Evolutionary conservation across 1,140 invertebrate genomes (phyloP).

Genomic region (Bilobella aurantiaca): DNA sequence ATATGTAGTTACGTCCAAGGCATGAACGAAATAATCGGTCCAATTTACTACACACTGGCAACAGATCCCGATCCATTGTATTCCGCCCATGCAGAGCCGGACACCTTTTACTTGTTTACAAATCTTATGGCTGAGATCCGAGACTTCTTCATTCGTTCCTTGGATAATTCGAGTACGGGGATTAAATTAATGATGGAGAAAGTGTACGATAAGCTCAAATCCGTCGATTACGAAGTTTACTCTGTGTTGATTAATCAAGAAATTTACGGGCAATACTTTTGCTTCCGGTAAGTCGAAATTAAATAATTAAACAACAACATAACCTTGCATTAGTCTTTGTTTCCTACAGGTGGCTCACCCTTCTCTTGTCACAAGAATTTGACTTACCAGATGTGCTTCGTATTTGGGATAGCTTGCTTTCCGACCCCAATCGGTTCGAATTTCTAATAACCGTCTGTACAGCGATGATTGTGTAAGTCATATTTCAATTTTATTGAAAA

Average conservation of each 20-base stretch:
- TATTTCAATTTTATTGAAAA: background rate
- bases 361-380: slow-evolving; percentile 96
- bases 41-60: slow-evolving; percentile 95
- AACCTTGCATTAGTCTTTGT: slow-evolving; percentile 5
- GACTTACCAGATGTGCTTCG: slow-evolving; percentile 87
- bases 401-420: slow-evolving; percentile 91
- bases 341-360: slow-evolving; percentile 74
- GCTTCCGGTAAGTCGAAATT: slow-evolving; percentile 60
- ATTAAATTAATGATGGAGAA: slow-evolving; percentile 75
- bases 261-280: slow-evolving; percentile 88
- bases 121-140: slow-evolving; percentile 93
- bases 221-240: slow-evolving; percentile 66
- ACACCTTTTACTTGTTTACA: slow-evolving; percentile 96
- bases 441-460: slow-evolving; percentile 87
- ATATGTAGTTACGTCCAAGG: slow-evolving; percentile 76
- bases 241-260: slow-evolving; percentile 65
- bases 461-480: slow-evolving; percentile 88
- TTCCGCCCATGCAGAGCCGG: slow-evolving; percentile 85
- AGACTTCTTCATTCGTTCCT: slow-evolving; percentile 91
- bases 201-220: slow-evolving; percentile 61
- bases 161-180: slow-evolving; percentile 83
- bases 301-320: slow-evolving; percentile 5
- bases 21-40: slow-evolving; percentile 99
- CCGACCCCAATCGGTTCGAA: slow-evolving; percentile 74
- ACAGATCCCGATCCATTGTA: slow-evolving; percentile 64